Conservation (phyloP, 2,797 vertebrate species). For the Heliangelus exortis region DNA sequence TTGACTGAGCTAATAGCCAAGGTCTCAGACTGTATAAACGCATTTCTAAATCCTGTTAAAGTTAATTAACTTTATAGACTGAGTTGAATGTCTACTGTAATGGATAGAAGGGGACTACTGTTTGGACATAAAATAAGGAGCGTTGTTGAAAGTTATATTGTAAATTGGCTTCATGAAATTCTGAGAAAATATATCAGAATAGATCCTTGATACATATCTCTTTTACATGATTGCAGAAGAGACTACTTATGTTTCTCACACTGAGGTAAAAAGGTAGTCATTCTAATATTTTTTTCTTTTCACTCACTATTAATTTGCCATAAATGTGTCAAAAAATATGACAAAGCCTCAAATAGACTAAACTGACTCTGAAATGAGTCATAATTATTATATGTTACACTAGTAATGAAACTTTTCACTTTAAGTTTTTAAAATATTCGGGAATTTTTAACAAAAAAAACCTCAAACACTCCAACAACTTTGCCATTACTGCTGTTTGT, state of each 20-base stretch:
- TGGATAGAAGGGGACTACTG: not conserved
- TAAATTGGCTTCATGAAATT: not conserved
- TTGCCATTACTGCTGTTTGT: not conserved
- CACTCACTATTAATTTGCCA: not conserved
- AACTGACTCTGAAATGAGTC: not conserved
- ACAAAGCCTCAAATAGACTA: not conserved
- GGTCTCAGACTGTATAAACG: constrained; percentile 26
- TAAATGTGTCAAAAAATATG: not conserved
- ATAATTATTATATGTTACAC: not conserved
- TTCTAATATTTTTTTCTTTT: not conserved
- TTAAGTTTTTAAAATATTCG: not conserved
- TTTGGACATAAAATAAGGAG: constrained; percentile 1
- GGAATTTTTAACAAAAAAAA: not conserved
- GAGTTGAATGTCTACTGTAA: constrained; percentile 3
- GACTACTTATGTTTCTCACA: not conserved
- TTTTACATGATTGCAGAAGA: not conserved
- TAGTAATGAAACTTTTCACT: not conserved
- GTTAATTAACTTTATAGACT: constrained; percentile 48
- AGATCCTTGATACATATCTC: not conserved
- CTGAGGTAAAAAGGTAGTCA: not conserved
- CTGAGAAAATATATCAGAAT: not conserved
- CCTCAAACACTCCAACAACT: not conserved
- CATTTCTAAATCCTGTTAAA: constrained; percentile 49
- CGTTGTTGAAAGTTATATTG: not conserved
- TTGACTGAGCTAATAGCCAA: constrained; percentile 36